Base-by-base conservation (phyloP, 2,113 vertebrate genomes). In the Zosterops lateralis region DNA sequence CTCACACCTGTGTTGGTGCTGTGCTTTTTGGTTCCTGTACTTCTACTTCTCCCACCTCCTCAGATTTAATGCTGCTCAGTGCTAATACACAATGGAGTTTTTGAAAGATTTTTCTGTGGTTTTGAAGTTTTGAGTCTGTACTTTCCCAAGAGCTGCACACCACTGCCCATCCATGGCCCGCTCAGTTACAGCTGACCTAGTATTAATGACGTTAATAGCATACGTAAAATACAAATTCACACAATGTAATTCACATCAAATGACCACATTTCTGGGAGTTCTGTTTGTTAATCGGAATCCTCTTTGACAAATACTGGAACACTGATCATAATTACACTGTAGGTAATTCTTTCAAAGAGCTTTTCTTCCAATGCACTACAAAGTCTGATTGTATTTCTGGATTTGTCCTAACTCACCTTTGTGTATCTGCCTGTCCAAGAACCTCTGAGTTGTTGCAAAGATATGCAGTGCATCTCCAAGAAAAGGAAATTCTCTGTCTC, bases 21-120 rank as follows among this genome's bases (percentile, higher is more conserved):
- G 1, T 24, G 44, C 42, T 64, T 68, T 58, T 51, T 19, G 3
- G 34, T 28, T 74, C 65, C 16, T 60, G 45, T 36, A 6, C 36
- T 50, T 68, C 17, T 51, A 34, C 34, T 87, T 60, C 58, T 73
- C 38, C 67, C 48, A 3, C 10, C 1, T 7, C 24, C 61, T 84
- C 0, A 0, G 45, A 9, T 50, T 62, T 62, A 17, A 14, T 4
- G 1, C 78, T 70, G 48, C 57, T 87, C 44, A 5, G 24, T 32
- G 60, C 75, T 51, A n/a, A 18, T 24, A 16, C 11, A 2, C 11
- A 19, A 1, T 4, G 7, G 31, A 40, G 11, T 5, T 64, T 64
- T 54, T 57, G 31, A 53, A 70, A 42, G 44, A 31, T 50, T 65
- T 73, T 42, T 76, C 40, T 67, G 48, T 58, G n/a, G 8, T 70